Evolutionary conservation across 2,797 vertebrate genomes (phyloP), one percentile per base, ranked within the genome.

Genomic region (Psittacula echo): DNA sequence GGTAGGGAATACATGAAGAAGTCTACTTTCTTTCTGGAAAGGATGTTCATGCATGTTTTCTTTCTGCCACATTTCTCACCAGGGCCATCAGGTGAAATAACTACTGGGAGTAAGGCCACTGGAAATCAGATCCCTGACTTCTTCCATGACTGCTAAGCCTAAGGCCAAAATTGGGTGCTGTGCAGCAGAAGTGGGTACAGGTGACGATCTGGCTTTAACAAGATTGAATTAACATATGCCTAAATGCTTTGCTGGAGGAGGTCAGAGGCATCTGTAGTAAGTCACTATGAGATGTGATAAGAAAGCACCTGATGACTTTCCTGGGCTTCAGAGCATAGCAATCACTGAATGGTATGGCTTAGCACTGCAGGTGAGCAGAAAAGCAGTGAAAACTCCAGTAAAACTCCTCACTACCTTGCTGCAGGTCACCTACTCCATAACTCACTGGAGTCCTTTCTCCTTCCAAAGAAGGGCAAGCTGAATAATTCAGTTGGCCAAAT

Each of bases 351-450:
- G 1, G 50, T 61, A 8, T 2, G 13, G 44, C 77, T 89, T n/a
- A 45, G 70, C 50, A 30, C 45, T 51, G 67, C 2, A 6, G 54
- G 47, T 47, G 37, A 84, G 61, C 77, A 71, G 65, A 91, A 93
- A 71, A 77, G 54, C 48, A 47, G 16, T 39, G 18, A n/a, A 58
- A 85, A 75, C 83, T 45, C 54, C 62, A 41, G 44, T 11, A 23
- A 60, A 56, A 29, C 45, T 61, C n/a, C 64, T 72, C 7, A 0
- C 62, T 37, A 24, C 54, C 54, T 85, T 51, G 37, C 84, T 65
- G 72, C 75, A 74, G 79, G 90, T 95, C 89, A 85, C 90, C 81
- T 85, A 27, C 53, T 53, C 85, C 73, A 41, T 78, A 92, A 92
- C 62, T 96, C 82, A 70, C 39, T 19, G 34, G 15, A 85, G 73